A percentile compares a stretch with the other conserved stretches of the same genome.
phyloP scores from a whole-genome alignment of 2,113 vertebrate genomes.

The Aptenodytes patagonicus region DNA sequence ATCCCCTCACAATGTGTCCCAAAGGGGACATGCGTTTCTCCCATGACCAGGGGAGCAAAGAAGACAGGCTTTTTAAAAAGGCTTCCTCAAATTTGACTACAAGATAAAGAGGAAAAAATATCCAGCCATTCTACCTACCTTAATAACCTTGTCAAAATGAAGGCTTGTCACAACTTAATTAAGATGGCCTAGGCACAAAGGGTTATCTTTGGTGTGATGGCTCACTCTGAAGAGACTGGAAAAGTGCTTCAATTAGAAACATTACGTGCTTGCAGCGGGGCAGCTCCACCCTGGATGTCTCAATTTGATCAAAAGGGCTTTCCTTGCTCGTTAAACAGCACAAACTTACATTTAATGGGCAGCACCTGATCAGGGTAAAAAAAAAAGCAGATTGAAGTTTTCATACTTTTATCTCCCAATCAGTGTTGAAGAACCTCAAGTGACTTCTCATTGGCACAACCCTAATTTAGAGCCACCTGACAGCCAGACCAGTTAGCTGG shows the following conservation, averaged over 20 bases:
- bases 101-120: background rate
- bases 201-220: background rate
- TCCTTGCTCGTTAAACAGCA: background rate
- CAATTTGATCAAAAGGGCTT: background rate
- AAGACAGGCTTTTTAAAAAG: background rate
- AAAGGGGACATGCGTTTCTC: rapidly evolving
- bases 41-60: background rate
- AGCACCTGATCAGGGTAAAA: background rate
- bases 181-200: background rate
- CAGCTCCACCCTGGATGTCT: background rate
- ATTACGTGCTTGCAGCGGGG: background rate
- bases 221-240: background rate
- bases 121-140: background rate
- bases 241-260: background rate
- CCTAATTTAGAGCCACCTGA: background rate
- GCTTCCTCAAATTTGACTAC: background rate
- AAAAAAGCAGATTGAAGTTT: background rate
- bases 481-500: background rate
- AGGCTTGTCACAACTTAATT: background rate
- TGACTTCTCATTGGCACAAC: background rate
- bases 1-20: background rate
- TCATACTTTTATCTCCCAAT: background rate
- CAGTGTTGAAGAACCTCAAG: background rate
- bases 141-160: background rate
- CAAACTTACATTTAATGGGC: background rate